These are phyloP conservation scores for Gila robusta DNA, from an alignment of 2,797 vertebrate genomes.

Conservation along the genomic window DNA sequence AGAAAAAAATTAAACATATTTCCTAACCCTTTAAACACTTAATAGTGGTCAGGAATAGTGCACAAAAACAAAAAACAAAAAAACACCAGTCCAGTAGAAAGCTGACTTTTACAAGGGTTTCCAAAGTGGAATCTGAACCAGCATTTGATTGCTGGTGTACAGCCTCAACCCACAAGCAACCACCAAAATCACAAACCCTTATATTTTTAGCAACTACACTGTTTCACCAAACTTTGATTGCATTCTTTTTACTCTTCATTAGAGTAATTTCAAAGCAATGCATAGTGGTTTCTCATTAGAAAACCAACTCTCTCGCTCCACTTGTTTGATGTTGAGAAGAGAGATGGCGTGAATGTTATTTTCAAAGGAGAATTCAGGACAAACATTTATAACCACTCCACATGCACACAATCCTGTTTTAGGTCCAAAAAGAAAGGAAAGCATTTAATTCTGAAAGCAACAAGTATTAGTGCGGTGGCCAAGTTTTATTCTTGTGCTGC, in stretches of 20 bases:
- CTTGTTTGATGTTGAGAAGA: constrained; percentile 18
- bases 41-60: neutral
- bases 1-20: neutral
- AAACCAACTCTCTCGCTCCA: neutral
- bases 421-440: constrained; percentile 25
- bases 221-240: constrained; percentile 5
- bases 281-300: constrained; percentile 28
- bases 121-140: constrained; percentile 18
- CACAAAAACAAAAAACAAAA: neutral
- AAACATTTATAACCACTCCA: constrained; percentile 29
- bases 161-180: constrained; percentile 21
- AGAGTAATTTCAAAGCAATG: constrained; percentile 25
- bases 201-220: constrained; percentile 16
- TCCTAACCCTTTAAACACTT: neutral
- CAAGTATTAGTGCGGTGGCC: constrained; percentile 15
- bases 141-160: constrained; percentile 31
- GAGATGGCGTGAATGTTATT: neutral
- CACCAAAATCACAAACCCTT: constrained; percentile 35
- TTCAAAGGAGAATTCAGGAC: constrained; percentile 7
- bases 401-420: constrained; percentile 32
- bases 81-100: neutral
- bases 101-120: neutral
- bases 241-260: constrained; percentile 34
- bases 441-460: constrained; percentile 35
- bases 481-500: constrained; percentile 7